Percentiles rank a stretch among this genome's conserved stretches.
phyloP scores from a whole-genome alignment of 2,113 vertebrate genomes.

The Butorides virescens region DNA sequence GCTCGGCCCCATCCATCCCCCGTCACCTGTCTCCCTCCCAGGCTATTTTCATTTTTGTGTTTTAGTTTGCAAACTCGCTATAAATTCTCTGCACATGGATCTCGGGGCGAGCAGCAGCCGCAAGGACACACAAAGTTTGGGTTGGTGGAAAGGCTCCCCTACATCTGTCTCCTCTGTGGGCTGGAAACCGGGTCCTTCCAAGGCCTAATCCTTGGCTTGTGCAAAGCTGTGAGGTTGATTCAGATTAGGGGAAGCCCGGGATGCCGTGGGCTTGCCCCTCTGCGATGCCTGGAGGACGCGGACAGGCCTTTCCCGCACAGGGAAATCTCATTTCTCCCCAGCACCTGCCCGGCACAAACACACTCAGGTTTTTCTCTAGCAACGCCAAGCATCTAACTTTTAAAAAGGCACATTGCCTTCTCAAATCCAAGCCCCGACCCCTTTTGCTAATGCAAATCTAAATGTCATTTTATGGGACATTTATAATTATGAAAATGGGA shows the following conservation, averaged over 20 bases:
- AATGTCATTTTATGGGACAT: slow-evolving; percentile 72
- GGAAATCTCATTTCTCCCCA: not conserved
- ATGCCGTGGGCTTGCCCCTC: not conserved
- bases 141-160: not conserved
- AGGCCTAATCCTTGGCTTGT: not conserved
- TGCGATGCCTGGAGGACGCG: not conserved
- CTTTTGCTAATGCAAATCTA: slow-evolving; percentile 65
- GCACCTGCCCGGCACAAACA: not conserved
- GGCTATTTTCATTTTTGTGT: not conserved
- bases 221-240: rapidly evolving
- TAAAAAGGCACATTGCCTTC: slow-evolving; percentile 9
- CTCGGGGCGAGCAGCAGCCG: not conserved
- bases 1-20: not conserved
- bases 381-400: not conserved
- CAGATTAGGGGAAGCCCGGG: not conserved
- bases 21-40: not conserved
- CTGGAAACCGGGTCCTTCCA: not conserved
- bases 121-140: not conserved
- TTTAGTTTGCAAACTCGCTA: slow-evolving; percentile 25
- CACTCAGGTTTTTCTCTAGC: not conserved
- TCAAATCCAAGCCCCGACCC: not conserved
- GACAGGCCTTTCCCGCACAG: not conserved
- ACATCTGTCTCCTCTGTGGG: not conserved
- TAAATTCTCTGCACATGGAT: not conserved
- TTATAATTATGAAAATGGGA: slow-evolving; percentile 65